phyloP scores from a whole-genome alignment of 2,888 invertebrate genomes.

The Julus scanicus region DNA sequence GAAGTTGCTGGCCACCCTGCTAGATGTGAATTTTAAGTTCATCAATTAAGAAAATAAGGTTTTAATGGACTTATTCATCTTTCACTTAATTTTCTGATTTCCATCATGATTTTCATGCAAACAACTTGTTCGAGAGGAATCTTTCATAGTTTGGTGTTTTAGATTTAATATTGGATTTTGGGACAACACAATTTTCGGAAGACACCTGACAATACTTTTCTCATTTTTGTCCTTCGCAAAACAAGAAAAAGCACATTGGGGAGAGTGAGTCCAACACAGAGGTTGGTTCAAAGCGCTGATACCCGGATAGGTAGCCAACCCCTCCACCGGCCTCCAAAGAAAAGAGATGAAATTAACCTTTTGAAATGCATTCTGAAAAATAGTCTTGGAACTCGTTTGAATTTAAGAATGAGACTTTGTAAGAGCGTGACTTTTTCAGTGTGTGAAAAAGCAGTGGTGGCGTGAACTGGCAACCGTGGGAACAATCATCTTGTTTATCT shows the following conservation, averaged over 20 bases:
- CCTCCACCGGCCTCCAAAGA: background rate
- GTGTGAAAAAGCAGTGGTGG: background rate
- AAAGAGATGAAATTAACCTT: background rate
- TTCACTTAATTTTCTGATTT: no score
- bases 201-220: no score
- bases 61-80: no score
- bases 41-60: no score
- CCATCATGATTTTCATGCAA: no score
- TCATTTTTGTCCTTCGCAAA: background rate
- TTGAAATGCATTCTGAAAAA: constrained; percentile 26
- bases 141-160: background rate
- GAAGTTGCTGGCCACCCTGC: no score
- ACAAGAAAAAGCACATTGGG: background rate
- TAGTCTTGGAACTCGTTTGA: constrained; percentile 4
- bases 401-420: constrained; percentile 15
- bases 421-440: constrained; percentile 41
- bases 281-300: background rate
- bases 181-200: no score
- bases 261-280: background rate
- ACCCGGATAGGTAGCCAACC: background rate
- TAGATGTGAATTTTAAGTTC: no score
- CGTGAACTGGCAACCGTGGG: constrained; percentile 35
- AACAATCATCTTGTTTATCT: background rate
- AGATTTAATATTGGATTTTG: no score
- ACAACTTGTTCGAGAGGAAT: background rate